Percentiles rank a stretch among this genome's conserved stretches.
These are phyloP conservation scores for Meriones psammophilus DNA, from an alignment of 2,797 vertebrate genomes.

Conservation along the genomic window DNA sequence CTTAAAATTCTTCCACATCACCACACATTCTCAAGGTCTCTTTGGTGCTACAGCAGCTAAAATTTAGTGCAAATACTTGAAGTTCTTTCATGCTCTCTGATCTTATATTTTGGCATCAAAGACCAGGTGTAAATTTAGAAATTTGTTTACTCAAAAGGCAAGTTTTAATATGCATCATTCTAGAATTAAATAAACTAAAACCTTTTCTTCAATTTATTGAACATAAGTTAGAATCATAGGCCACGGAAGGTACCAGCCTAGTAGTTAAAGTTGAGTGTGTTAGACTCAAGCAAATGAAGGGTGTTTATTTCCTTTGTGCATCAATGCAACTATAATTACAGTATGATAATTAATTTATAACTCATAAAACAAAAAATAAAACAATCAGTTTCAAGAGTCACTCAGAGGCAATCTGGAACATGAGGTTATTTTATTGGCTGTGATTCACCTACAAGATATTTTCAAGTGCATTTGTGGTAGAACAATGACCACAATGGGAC, in stretches of 20 bases:
- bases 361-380: background rate
- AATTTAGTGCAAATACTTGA: constrained; percentile 5
- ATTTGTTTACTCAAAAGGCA: background rate
- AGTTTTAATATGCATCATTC: background rate
- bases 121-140: background rate
- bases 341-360: background rate
- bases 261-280: background rate
- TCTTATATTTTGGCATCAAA: constrained; percentile 28
- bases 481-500: background rate
- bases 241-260: background rate
- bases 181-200: background rate
- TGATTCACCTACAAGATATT: background rate
- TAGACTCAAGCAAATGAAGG: background rate
- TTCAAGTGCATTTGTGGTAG: background rate
- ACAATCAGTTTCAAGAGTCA: background rate
- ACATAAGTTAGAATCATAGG: background rate
- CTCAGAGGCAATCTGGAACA: background rate
- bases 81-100: constrained; percentile 26
- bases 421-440: background rate
- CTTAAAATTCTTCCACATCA: background rate
- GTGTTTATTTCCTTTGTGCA: background rate
- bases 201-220: background rate
- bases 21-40: background rate
- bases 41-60: background rate
- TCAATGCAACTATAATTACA: background rate